A percentile compares a stretch with the other conserved stretches of the same genome.
These are phyloP conservation scores for Drosophila paucipuncta DNA, from an alignment of 2,888 invertebrate species.

Conservation along the genomic window DNA sequence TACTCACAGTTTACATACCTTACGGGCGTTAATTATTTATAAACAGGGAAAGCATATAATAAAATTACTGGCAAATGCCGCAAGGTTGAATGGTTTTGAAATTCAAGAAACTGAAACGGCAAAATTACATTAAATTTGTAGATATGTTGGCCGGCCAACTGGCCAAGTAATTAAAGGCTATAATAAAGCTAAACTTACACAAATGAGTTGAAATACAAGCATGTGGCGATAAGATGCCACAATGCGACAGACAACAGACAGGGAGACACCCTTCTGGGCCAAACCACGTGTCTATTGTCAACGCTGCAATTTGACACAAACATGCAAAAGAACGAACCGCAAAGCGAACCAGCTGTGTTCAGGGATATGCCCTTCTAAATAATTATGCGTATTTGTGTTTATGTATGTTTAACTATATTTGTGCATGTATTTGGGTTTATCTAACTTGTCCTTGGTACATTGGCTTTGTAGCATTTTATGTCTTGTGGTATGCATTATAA, in stretches of 20 bases:
- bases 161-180: slow-evolving; percentile 72
- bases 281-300: slow-evolving; percentile 73
- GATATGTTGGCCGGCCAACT: slow-evolving; percentile 40
- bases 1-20: slow-evolving; percentile 56
- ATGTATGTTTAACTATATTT: background rate
- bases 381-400: background rate
- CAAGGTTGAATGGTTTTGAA: slow-evolving; percentile 63
- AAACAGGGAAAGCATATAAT: slow-evolving; percentile 65
- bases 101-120: slow-evolving; percentile 56
- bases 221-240: slow-evolving; percentile 14
- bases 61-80: slow-evolving; percentile 66
- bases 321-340: slow-evolving; percentile 31
- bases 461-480: slow-evolving; percentile 66
- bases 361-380: background rate
- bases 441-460: slow-evolving; percentile 38
- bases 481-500: slow-evolving; percentile 69
- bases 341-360: slow-evolving; percentile 17
- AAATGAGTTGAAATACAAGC: slow-evolving; percentile 11
- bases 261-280: background rate
- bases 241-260: background rate
- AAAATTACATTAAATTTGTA: slow-evolving; percentile 65
- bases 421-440: slow-evolving; percentile 2
- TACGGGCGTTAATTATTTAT: slow-evolving; percentile 74
- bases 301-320: slow-evolving; percentile 67
- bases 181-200: slow-evolving; percentile 62